Evolutionary conservation across 2,888 invertebrate genomes (phyloP), one percentile per base, ranked within the genome.

Genomic region (Cryptus armator): DNA sequence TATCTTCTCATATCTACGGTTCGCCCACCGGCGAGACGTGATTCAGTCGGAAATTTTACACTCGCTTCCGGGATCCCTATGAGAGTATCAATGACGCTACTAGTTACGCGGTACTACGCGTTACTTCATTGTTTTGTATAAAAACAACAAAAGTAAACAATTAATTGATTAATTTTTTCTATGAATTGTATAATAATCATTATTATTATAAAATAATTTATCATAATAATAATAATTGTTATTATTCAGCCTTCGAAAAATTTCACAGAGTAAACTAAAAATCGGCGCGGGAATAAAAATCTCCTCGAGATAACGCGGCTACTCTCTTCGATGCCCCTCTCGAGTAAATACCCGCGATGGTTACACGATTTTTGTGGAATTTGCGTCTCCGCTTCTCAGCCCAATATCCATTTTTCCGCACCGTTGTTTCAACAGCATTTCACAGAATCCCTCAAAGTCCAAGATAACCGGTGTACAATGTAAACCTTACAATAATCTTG

Each of bases 21-120:
- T 14, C 14, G 16, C 19, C 16, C 19, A 5, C 12, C 9, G 32
- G 56, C 46, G 46, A 46, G 62, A 64, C 46, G 59, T 29, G 74
- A 75, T 48, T 75, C 59, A n/a, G 24, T n/a, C 14, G 53, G 83
- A 87, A 85, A 86, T 77, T 78, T 48, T 81, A 84, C 66, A 75
- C 77, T 24, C 51, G 76, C 81, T 87, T 89, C 89, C 87, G 86
- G 82, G 66, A 83, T 64, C 53, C 29, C 29, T 14, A 44, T 46
- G 53, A 46, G 53, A 6, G n/a, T 37, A 37, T 64, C n/a, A 10
- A 43, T 62, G 62, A 46, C 24, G 46, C 19, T 7, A 37, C 37
- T 6, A 9, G n/a, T 9, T 29, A 7, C 43, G 56, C 43, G 37
- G 19, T 43, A 7, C 5, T 37, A 56, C 53, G 37, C 37, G 37